phyloP scores from a whole-genome alignment of 1,140 invertebrate genomes.

The Drosophila nikananu region DNA sequence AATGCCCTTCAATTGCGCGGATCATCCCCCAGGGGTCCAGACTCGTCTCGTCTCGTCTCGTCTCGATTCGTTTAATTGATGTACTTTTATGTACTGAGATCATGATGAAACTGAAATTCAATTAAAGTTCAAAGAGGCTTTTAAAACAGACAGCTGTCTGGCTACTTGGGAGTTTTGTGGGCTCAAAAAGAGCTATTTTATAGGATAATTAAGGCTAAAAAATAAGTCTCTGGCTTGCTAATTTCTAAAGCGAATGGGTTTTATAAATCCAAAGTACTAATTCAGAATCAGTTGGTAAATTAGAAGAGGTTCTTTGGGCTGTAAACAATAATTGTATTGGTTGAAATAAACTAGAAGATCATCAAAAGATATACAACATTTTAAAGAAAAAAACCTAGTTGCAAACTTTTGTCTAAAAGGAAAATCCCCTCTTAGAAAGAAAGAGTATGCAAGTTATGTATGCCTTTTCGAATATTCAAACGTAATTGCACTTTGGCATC shows the following conservation, averaged over 20 bases:
- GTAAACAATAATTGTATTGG: background rate
- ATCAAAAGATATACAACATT: background rate
- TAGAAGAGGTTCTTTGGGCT: too few species aligned
- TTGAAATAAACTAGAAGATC: background rate
- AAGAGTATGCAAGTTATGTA: constrained; percentile 24
- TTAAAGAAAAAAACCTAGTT: background rate
- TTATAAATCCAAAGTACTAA: background rate
- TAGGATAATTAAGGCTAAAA: background rate
- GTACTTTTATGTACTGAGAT: constrained; percentile 4
- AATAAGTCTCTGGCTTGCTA: background rate
- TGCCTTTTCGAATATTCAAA: constrained; percentile 28
- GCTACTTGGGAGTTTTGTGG: background rate
- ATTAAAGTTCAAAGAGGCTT: constrained; percentile 31
- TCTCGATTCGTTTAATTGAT: constrained; percentile 4
- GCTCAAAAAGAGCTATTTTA: background rate
- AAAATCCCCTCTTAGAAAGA: constrained; percentile 7
- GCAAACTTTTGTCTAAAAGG: background rate
- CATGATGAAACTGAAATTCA: constrained; percentile 11
- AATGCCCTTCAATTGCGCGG: constrained; percentile 33
- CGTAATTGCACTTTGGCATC: constrained; percentile 60
- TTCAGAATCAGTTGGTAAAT: background rate
- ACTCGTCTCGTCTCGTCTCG: background rate
- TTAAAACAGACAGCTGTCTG: constrained; percentile 2
- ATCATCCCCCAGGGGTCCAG: constrained; percentile 4
- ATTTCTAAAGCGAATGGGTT: background rate